Evolutionary conservation across 2,113 vertebrate genomes (phyloP), one percentile per base, ranked within the genome.

Genomic region (Sisor rabdophorus): DNA sequence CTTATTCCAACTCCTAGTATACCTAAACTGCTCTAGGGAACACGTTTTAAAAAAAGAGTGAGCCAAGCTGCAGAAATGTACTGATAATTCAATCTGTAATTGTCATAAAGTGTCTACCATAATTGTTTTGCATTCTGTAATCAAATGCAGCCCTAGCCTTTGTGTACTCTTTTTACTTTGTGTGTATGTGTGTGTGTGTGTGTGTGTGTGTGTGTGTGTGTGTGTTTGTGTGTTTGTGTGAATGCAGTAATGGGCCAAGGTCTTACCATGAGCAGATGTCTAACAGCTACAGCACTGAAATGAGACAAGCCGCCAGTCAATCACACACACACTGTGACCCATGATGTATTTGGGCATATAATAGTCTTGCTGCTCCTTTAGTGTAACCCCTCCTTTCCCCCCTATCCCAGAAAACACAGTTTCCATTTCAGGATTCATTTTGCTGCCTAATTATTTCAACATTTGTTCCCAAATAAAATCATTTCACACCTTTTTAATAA

Each of bases 211-310:
- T 76, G 59, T 73, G 12, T 75, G 59, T 73, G 54, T 73, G 61
- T 80, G 48, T 73, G 48, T 75, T 68, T 55, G 52, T 74, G 67
- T 80, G 76, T 75, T 67, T 44, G 81, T 81, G 76, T 77, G 76
- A 53, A 80, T 71, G 76, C 64, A 69, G 52, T 53, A 65, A 71
- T 78, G 80, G 77, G 75, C 26, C 50, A 54, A 87, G 78, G 87
- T 91, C 92, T 92, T 92, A 91, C 91, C 89, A 79, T 90, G 87
- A 89, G 90, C 85, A 91, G 90, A 83, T 91, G 91, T 92, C 90
- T 91, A 93, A 91, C 88, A 89, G 90, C 90, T 91, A 91, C 89
- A 87, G 90, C 90, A 92, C 91, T 92, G 92, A 93, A 93, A 93
- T 91, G 91, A 92, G 89, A 93, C 89, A 93, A 93, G 91, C 89